phyloP scores from a whole-genome alignment of 2,888 invertebrate genomes.

The Chrysomela aeneicollis region DNA sequence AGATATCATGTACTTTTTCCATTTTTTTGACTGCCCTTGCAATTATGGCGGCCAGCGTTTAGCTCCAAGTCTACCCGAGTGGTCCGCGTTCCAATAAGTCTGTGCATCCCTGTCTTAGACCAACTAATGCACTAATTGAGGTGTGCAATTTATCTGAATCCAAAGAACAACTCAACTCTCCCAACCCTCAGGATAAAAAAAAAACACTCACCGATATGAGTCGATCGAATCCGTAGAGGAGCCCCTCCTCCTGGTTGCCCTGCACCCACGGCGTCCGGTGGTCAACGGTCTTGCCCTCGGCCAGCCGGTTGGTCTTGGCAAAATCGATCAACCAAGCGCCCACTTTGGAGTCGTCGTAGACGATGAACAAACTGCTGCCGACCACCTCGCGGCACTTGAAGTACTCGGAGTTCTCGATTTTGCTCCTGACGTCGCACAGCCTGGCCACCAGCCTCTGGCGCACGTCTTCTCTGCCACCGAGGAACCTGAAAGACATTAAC shows the following conservation, averaged over 20 bases:
- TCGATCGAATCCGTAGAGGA: conserved; percentile 90
- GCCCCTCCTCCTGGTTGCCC: conserved; percentile 98
- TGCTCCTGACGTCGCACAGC: conserved; percentile 77
- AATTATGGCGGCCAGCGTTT: too few species aligned
- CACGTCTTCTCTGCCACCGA: conserved; percentile 71
- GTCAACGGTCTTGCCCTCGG: conserved; percentile 72
- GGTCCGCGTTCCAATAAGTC: too few species aligned
- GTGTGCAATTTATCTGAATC: too few species aligned
- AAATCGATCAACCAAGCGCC: conserved; percentile 98
- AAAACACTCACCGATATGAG: conserved; percentile 74
- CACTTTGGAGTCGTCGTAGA: conserved; percentile 87
- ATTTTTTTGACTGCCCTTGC: too few species aligned
- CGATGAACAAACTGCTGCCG: conserved; percentile 92
- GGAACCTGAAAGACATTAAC: conserved; percentile 64
- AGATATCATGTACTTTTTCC: too few species aligned
- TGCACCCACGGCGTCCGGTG: conserved; percentile 87
- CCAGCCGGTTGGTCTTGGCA: conserved; percentile 86
- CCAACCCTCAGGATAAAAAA: conserved; percentile 19
- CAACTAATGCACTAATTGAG: too few species aligned
- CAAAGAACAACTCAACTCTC: too few species aligned
- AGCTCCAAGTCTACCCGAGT: too few species aligned
- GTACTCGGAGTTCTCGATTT: conserved; percentile 84
- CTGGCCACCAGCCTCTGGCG: conserved; percentile 75
- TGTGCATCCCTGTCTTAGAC: too few species aligned
- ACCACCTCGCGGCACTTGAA: conserved; percentile 92